Evolutionary conservation across 37 sponge, comb jelly and placozoan species (phyloP), one percentile per base, ranked within the genome.

Genomic region (Aplysina aerophoba): DNA sequence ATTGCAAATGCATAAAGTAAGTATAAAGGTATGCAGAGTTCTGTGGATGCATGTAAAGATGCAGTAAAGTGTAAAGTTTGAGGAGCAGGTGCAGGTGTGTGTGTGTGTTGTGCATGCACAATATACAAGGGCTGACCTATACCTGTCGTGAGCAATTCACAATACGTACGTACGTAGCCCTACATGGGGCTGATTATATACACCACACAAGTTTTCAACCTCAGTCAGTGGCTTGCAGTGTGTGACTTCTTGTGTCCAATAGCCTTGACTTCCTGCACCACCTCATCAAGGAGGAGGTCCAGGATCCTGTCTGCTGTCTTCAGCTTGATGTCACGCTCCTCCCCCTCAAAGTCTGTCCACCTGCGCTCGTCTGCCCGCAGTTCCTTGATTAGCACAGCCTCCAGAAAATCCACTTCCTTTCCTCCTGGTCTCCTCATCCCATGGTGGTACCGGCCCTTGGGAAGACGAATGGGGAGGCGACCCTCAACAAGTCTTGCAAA

Each of bases 341-440:
- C 98, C 11, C 38, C 36, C 34, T 85, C 84, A 84, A 95, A 97
- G 41, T 97, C 91, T 22, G 88, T 84, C 98, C 98, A 97, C 0
- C 84, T 57, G 0, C 90, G 83, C 81, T 93, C 98, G 31, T 97
- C 98, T 14, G 84, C 83, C 20, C 90, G 50, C 31, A 97, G 81
- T 82, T 97, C 98, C 61, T 79, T 81, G 66, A 89, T 90, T 63
- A 93, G 74, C 6, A 96, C n/a, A 19, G 81, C 30, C 56, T 96
- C 96, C 25, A 96, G 83, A 62, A 91, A 91, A 36, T 94, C 94
- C 53, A 91, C 80, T 19, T 88, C 88, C 68, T 77, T 84, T 24
- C 94, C 94, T 37, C 94, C 90, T 19, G 88, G 85, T 15, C 94
- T 68, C 73, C 85, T 81, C 71, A 55, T 78, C 17, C 88, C 85